Evolutionary conservation across 1,140 invertebrate genomes (phyloP), one percentile per base, ranked within the genome.

Genomic region (Delia radicum): DNA sequence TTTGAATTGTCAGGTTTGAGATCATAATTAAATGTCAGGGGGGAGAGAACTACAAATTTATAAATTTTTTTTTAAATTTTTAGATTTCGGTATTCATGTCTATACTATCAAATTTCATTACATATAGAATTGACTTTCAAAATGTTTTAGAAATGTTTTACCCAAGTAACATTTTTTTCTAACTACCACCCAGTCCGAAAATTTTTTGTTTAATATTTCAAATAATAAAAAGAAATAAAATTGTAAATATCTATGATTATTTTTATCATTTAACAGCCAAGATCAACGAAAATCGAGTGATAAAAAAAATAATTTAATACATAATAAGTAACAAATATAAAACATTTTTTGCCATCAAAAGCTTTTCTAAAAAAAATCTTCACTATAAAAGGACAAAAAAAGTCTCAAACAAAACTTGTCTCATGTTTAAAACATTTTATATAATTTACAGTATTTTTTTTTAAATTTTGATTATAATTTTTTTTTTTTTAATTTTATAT

Each of bases 271-370:
- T 37, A 69, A 80, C 80, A 80, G 82, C 77, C 82, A 84, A 81
- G 80, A 84, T 84, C 82, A 84, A 84, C 82, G 82, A 84, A 84
- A 81, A 78, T 82, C 81, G 80, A 84, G 82, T 84, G 82, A 84
- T 84, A 82, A 77, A 72, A 79, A 74, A 77, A 79, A 77, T 75
- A 75, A 76, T 61, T 21, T 65, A 67, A 74, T 21, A 26, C 27
- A 24, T 13, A 74, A 74, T 15, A 24, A 26, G 5, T n/a, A 72
- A 5, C 26, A 8, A 74, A 74, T 61, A 10, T 42, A 42, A 42
- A 0, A 10, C 10, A 13, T 42, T 10, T 15, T 42, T 42, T 42
- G 3, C 1, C 3, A 10, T 42, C 37, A 42, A 42, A 63, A 33
- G n/a, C n/a, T 63, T 69, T 37, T 37, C 37, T 28, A 67, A 74